These are phyloP conservation scores for Sus scrofa DNA, from an alignment of 2,113 vertebrate genomes.

Conservation along the genomic window T2T-Sscrofa CM000814.6:147269001-147269500, in stretches of 20 bases:
- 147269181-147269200: too few relatives aligned
- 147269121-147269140: too few relatives aligned
- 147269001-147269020: background rate
- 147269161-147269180: background rate
- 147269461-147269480: background rate
- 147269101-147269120: background rate
- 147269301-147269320: too few relatives aligned
- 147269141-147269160: background rate
- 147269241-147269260: background rate
- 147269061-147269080: background rate
- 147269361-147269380: too few relatives aligned
- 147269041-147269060: background rate
- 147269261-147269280: accelerated
- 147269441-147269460: accelerated
- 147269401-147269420: background rate
- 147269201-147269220: too few relatives aligned
- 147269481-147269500: background rate
- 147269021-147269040: accelerated
- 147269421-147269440: background rate
- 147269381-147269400: background rate
- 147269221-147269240: background rate
- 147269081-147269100: too few relatives aligned
- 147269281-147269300: background rate
- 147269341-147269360: background rate
- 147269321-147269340: accelerated